phyloP scores from a whole-genome alignment of 2,797 vertebrate species.

The Mastacembelus armatus region DNA sequence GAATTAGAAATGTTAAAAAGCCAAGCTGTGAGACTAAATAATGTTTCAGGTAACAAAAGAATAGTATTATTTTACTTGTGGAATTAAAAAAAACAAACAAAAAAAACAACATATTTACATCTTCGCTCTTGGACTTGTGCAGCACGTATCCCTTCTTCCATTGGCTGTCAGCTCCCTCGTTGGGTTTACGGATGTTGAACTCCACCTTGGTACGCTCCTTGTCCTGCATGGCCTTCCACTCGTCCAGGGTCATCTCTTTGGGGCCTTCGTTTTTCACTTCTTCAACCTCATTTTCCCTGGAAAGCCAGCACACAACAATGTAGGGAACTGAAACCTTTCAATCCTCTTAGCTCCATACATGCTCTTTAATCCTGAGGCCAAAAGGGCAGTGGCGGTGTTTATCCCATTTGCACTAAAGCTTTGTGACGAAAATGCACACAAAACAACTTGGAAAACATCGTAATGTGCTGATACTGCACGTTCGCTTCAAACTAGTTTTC shows the following conservation, averaged over 20 bases:
- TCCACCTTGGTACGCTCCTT: conserved; percentile 98
- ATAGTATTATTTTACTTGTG: neutral
- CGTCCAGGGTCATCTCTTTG: conserved; percentile 99
- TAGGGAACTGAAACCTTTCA: conserved; percentile 26
- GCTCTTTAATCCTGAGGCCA: conserved; percentile 53
- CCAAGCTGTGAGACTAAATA: no score
- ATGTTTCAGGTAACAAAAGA: neutral
- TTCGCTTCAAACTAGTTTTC: neutral
- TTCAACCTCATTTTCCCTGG: conserved; percentile 98
- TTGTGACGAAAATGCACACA: conserved; percentile 27
- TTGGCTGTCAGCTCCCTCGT: conserved; percentile 96
- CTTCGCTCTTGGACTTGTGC: conserved; percentile 99
- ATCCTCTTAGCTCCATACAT: conserved; percentile 49
- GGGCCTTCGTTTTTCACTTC: conserved; percentile 98
- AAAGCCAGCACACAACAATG: conserved; percentile 35
- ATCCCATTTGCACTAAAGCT: conserved; percentile 35
- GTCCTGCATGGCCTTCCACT: conserved; percentile 99
- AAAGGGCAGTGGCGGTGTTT: conserved; percentile 38
- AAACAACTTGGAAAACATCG: neutral
- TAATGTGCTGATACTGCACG: neutral
- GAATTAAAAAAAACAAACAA: no score
- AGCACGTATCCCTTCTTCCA: conserved; percentile 99
- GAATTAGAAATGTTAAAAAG: no score
- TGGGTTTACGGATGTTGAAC: conserved; percentile 99
- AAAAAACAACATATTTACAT: conserved; percentile 80